phyloP scores from a whole-genome alignment of 2,888 invertebrate genomes.

The Empis stercorea region DNA sequence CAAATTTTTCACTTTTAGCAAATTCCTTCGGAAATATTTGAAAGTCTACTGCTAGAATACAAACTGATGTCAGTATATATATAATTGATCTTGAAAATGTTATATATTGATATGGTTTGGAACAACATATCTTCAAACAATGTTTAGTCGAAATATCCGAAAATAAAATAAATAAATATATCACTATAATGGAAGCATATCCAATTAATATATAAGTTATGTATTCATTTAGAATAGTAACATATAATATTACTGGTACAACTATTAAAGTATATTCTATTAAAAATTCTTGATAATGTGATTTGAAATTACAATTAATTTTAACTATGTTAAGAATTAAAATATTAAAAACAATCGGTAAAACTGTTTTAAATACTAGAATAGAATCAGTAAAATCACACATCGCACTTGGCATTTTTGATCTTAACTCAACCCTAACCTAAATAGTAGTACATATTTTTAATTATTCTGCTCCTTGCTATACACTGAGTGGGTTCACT shows the following conservation, averaged over 20 bases:
- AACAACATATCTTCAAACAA: no score
- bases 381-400: neutral
- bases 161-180: neutral
- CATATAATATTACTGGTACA: neutral
- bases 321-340: neutral
- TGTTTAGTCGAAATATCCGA: no score
- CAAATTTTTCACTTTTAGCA: constrained; percentile 73
- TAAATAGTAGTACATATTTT: no score
- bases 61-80: constrained; percentile 57
- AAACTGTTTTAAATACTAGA: neutral
- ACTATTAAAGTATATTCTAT: neutral
- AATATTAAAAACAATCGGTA: neutral
- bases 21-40: constrained; percentile 65
- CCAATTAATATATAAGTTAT: neutral
- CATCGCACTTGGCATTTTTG: no score
- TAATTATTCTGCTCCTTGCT: no score
- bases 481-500: no score
- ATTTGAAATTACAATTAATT: neutral
- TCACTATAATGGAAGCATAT: neutral
- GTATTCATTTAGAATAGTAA: neutral
- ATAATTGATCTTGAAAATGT: constrained; percentile 54
- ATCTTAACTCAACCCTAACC: no score
- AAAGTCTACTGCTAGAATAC: constrained; percentile 88
- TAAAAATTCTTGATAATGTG: neutral
- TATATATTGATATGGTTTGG: constrained; percentile 23